Base-by-base conservation (phyloP, 1,140 invertebrate genomes). In the Drosophila lini region DNA sequence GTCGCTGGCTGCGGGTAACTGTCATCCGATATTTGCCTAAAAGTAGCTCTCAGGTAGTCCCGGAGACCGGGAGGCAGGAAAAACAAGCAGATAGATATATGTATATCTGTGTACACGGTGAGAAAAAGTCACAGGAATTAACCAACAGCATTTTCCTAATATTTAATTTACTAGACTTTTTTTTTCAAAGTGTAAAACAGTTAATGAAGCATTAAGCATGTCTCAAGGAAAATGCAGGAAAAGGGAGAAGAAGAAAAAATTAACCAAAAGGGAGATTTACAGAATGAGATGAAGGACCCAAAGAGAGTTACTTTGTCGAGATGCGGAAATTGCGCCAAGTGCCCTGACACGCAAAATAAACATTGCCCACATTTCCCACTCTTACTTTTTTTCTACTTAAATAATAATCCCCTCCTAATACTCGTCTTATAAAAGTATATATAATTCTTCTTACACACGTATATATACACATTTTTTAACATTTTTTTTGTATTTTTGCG, bases 141-240 rank as follows among this genome's bases (percentile, higher is more conserved):
- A 22, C 19, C 19, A 5, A 48, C 3, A 31, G 6, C 8, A 25
- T 22, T 6, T 10, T 6, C 16, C 16, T 13, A 3, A 3, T 11
- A 22, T 22, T 44, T 44, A 5, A 22, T 13, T 22, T n/a, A 5
- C 47, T 16, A 1, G 8, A 16, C 25, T 50, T 50, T 50, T 50
- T 50, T 19, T 61, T 28, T 16, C 5, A 8, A 0, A 63, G 61
- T 63, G 56, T 61, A 61, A 67, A 59, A 64, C 69, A 57, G 75
- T 85, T 85, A 85, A 85, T 85, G 68, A 85, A 84, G 74, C 81
- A 78, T 84, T 78, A 78, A 74, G 63, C 56, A 60, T 56, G 81
- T 62, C 81, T 70, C 40, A 63, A 70, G 73, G 36, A 70, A 60
- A 74, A 62, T 45, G 34, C 44, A 62, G 41, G 67, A 32, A 71